A percentile compares a stretch with the other conserved stretches of the same genome.
These are phyloP conservation scores for Lepidurus arcticus DNA, from an alignment of 1,140 invertebrate genomes.

Conservation along the genomic window DNA sequence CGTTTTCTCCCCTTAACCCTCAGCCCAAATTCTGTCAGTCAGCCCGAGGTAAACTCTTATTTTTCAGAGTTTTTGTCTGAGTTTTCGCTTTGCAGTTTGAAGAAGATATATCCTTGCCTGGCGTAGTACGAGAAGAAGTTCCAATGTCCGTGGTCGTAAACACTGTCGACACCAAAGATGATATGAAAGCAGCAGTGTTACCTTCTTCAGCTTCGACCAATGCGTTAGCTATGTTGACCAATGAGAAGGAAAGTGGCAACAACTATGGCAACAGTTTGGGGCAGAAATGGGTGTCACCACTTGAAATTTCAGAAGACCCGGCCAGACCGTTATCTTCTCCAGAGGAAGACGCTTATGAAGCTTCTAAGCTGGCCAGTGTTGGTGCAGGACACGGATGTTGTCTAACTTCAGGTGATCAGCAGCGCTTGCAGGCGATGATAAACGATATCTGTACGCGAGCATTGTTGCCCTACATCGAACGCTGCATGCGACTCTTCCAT, in stretches of 20 bases:
- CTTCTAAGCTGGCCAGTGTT: background rate
- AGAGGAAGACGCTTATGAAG: constrained; percentile 5
- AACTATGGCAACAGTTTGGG: background rate
- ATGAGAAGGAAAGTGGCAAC: background rate
- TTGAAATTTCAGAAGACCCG: constrained; percentile 27
- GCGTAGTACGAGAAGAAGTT: constrained; percentile 5
- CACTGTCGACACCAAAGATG: constrained; percentile 5
- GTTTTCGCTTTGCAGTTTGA: background rate
- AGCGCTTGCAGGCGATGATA: constrained; percentile 74
- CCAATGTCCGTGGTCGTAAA: background rate
- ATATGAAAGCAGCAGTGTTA: constrained; percentile 28
- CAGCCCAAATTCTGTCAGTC: constrained; percentile 47
- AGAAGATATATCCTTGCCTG: constrained; percentile 1
- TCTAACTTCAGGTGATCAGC: constrained; percentile 72
- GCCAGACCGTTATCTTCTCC: constrained; percentile 16
- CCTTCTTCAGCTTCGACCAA: constrained; percentile 27
- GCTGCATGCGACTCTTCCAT: constrained; percentile 71
- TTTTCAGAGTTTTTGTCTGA: background rate
- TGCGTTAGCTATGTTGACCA: constrained; percentile 19
- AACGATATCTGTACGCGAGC: constrained; percentile 82
- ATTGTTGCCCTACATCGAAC: constrained; percentile 82
- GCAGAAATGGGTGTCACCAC: background rate
- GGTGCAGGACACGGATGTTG: constrained; percentile 56
- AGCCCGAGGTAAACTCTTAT: constrained; percentile 32
- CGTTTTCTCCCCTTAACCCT: constrained; percentile 57